Evolutionary conservation across 2,797 vertebrate species (phyloP).

Genomic region (Phrynocephalus guinanensis): DNA sequence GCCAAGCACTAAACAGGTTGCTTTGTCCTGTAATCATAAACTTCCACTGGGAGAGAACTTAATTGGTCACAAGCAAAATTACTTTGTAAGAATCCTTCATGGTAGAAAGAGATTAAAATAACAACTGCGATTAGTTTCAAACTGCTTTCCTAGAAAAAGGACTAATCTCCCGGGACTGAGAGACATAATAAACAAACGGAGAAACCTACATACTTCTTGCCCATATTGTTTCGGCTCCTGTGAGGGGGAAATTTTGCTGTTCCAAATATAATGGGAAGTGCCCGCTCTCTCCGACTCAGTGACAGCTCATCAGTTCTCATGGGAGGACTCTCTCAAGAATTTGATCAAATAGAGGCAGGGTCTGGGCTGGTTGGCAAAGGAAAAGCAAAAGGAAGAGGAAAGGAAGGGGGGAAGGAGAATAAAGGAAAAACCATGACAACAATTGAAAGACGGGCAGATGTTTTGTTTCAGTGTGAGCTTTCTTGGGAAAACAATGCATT

Average conservation of each 20-base stretch:
- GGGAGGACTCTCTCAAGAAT: constrained; percentile 10
- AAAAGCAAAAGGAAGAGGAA: too few species aligned
- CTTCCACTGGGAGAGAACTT: constrained; percentile 71
- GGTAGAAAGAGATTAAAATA: constrained; percentile 76
- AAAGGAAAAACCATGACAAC: too few species aligned
- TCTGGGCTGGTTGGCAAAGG: too few species aligned
- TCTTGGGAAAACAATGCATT: too few species aligned
- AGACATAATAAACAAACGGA: constrained; percentile 67
- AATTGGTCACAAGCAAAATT: constrained; percentile 77
- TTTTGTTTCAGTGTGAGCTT: too few species aligned
- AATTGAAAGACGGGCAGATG: too few species aligned
- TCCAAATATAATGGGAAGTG: constrained; percentile 52
- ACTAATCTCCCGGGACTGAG: constrained; percentile 67
- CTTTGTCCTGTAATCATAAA: constrained; percentile 71
- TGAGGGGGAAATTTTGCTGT: constrained; percentile 21
- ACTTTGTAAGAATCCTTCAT: constrained; percentile 72
- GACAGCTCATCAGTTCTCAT: constrained; percentile 22
- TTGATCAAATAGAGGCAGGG: neutral
- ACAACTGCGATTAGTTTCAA: constrained; percentile 76
- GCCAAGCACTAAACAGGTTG: constrained; percentile 72
- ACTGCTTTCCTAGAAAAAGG: constrained; percentile 75
- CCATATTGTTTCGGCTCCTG: constrained; percentile 61
- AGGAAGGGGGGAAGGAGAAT: too few species aligned
- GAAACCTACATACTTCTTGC: constrained; percentile 36
- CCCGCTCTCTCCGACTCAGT: constrained; percentile 30